Base-by-base conservation (phyloP, 2,113 vertebrate genomes). In the Hoplias malabaricus region DNA sequence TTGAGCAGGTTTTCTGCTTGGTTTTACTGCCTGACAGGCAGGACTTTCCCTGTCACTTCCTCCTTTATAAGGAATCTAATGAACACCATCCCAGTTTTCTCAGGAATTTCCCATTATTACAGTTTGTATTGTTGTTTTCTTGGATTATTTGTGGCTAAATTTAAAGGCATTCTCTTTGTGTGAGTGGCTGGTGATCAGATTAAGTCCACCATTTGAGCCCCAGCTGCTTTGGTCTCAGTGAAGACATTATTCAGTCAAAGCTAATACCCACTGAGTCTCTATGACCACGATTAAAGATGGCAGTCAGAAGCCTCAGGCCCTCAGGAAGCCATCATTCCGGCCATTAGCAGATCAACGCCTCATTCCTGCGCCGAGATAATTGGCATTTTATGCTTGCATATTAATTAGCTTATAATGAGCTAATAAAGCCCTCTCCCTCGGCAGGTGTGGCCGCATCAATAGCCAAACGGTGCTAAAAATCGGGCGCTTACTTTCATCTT, bases 361-460 rank as follows among this genome's bases (percentile, higher is more conserved):
- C 77, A 81, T 93, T 89, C 90, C 82, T 82, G 92, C 92, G 88
- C 89, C 92, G 94, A 90, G 92, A 94, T 93, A 89, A 95, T 92
- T 94, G 93, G 92, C 92, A 94, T 94, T 94, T 82, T 93, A 93
- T 90, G 89, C 81, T 85, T 92, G 94, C 94, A 94, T 95, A 97
- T 96, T 98, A 98, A 98, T 95, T 96, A 94, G 90, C 91, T 94
- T 92, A 96, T 96, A 96, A 96, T 92, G 90, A 95, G 91, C 90
- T 88, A 93, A 96, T 95, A 95, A 95, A 93, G 82, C 83, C 83
- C 82, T 87, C 87, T 92, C 88, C 89, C 91, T 93, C 91, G 88
- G 90, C 91, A 96, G 93, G 94, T 95, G 89, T 88, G 93, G 92
- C 93, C 91, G 84, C 85, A 95, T 94, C 94, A 93, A 93, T 94